Percentiles rank a stretch among this genome's conserved stretches.
Evolutionary conservation across 1,140 invertebrate genomes (phyloP).

Genomic region (Ostrea denselamellosa): DNA sequence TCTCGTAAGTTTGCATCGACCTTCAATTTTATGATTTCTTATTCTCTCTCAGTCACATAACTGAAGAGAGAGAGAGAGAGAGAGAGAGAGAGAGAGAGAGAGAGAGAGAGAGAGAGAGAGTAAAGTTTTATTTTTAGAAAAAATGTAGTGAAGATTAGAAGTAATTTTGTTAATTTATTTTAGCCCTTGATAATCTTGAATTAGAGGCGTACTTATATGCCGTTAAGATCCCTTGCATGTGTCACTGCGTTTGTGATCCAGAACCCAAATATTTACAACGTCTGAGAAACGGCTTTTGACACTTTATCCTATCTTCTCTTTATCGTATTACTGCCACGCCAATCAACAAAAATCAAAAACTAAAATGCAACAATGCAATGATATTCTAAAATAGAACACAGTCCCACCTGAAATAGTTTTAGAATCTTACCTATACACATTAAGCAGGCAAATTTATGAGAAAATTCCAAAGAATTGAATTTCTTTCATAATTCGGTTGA

Average conservation of each 20-base stretch:
- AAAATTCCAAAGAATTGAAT: background rate
- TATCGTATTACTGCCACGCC: background rate
- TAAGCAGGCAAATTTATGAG: background rate
- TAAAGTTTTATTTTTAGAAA: no score
- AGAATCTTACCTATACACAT: background rate
- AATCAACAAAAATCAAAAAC: slow-evolving; percentile 19
- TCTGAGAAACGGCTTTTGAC: background rate
- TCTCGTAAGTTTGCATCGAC: no score
- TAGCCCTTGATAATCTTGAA: background rate
- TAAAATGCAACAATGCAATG: slow-evolving; percentile 5
- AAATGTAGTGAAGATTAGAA: no score
- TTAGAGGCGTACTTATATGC: background rate
- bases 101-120: no score
- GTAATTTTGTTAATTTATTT: background rate
- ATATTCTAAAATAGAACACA: background rate
- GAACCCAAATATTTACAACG: background rate
- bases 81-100: no score
- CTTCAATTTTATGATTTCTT: no score
- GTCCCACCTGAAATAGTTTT: background rate
- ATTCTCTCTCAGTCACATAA: no score
- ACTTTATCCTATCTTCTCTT: background rate
- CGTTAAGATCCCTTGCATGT: background rate
- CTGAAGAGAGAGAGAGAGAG: no score
- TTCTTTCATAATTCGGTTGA: slow-evolving; percentile 34
- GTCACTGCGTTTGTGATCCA: background rate